Conservation (phyloP, 2,888 invertebrate species). For the Nomada flava region DNA sequence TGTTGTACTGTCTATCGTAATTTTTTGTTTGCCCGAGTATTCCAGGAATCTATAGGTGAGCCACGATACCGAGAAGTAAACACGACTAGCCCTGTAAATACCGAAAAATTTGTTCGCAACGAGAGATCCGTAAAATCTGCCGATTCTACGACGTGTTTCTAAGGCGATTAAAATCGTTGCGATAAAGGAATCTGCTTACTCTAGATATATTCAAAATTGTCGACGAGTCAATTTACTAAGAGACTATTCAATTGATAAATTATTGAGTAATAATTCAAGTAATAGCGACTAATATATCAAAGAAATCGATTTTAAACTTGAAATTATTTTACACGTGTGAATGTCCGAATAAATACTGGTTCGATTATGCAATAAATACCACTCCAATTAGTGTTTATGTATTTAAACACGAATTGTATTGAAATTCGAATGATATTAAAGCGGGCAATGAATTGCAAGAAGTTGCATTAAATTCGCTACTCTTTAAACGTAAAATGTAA, state of each 20-base stretch:
- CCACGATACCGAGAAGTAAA: slow-evolving; percentile 34
- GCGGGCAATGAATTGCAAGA: too few relatives aligned
- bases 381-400: too few relatives aligned
- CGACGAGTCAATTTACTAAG: not conserved
- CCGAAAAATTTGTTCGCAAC: slow-evolving; percentile 20
- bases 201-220: not conserved
- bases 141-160: not conserved
- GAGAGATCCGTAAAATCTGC: slow-evolving; percentile 26
- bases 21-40: not conserved
- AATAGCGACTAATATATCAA: too few relatives aligned
- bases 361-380: too few relatives aligned
- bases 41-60: not conserved
- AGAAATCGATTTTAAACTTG: too few relatives aligned
- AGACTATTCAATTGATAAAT: not conserved
- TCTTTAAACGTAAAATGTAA: not conserved
- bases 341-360: too few relatives aligned
- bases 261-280: not conserved
- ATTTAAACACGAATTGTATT: not conserved
- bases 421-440: too few relatives aligned
- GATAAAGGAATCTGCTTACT: slow-evolving; percentile 9
- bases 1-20: too few relatives aligned
- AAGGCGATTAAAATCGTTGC: not conserved
- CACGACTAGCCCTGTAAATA: slow-evolving; percentile 40
- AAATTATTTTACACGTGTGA: too few relatives aligned
- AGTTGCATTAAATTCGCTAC: not conserved